Conservation (phyloP, 37 sponge, comb jelly and placozoan genomes). For the Spongilla lacustris region DNA sequence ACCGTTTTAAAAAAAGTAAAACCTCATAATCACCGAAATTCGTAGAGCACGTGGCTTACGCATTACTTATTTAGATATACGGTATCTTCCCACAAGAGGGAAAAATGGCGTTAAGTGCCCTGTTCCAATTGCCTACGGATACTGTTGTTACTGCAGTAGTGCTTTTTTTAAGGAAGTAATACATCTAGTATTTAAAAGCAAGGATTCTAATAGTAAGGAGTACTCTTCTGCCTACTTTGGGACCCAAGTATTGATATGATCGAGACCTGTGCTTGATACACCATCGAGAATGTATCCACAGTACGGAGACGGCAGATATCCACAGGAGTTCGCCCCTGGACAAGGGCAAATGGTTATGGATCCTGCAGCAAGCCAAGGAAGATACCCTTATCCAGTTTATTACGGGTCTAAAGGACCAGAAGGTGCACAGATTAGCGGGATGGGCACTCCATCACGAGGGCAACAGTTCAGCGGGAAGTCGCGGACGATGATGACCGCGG, state of each 20-base stretch:
- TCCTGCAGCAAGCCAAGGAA: constrained; percentile 14
- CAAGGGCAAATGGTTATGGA: constrained; percentile 23
- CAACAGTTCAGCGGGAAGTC: constrained; percentile 33
- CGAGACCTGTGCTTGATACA: constrained; percentile 16
- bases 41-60: no score
- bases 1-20: no score
- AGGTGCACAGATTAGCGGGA: constrained; percentile 9
- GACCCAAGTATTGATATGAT: constrained; percentile 31
- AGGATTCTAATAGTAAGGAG: neutral
- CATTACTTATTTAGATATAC: constrained; percentile 57
- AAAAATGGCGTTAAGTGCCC: constrained; percentile 42
- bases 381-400: constrained; percentile 24
- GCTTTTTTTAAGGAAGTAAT: neutral
- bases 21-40: no score
- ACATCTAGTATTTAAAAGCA: neutral
- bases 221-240: neutral
- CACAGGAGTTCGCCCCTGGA: constrained; percentile 15
- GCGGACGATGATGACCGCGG: constrained; percentile 8
- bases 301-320: constrained; percentile 42
- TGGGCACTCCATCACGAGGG: neutral
- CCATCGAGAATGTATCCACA: constrained; percentile 54
- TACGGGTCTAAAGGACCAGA: constrained; percentile 52
- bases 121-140: constrained; percentile 13
- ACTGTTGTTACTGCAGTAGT: neutral
- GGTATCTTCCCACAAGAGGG: constrained; percentile 71